Evolutionary conservation across 2,113 vertebrate species (phyloP).

Genomic region (Leucopternis melanops): DNA sequence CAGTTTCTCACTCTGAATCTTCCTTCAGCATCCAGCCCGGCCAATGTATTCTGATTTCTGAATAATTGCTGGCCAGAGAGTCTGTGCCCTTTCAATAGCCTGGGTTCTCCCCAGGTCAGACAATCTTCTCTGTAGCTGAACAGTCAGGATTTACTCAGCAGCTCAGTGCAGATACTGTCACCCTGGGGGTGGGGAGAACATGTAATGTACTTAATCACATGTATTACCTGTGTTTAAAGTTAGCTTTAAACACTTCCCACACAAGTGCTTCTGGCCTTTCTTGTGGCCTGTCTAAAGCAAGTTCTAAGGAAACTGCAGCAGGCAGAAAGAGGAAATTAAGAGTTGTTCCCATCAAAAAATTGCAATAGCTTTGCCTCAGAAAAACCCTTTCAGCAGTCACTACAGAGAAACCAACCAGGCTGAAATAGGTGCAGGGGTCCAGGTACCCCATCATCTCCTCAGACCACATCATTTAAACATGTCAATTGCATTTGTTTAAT

Average conservation of each 20-base stretch:
- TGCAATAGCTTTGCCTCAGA: background rate
- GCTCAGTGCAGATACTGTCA: background rate
- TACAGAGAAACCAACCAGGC: background rate
- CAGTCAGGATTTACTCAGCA: background rate
- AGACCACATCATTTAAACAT: background rate
- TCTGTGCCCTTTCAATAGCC: background rate
- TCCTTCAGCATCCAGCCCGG: background rate
- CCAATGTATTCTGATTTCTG: background rate
- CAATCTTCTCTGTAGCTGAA: background rate
- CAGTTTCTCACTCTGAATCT: background rate
- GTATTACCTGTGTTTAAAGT: background rate
- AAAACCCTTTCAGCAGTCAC: background rate
- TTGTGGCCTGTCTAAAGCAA: background rate
- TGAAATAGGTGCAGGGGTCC: background rate
- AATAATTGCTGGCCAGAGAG: background rate
- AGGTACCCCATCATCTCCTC: background rate
- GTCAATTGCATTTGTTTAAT: background rate
- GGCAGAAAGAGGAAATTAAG: background rate
- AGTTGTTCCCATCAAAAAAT: background rate
- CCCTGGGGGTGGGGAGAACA: rapidly evolving
- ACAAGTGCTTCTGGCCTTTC: background rate
- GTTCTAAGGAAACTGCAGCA: background rate
- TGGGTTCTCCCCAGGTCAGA: background rate
- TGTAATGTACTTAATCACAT: background rate
- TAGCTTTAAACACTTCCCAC: background rate